Evolutionary conservation across 1,140 invertebrate genomes (phyloP), one percentile per base, ranked within the genome.

Genomic region (Cryptotermes secundus): DNA sequence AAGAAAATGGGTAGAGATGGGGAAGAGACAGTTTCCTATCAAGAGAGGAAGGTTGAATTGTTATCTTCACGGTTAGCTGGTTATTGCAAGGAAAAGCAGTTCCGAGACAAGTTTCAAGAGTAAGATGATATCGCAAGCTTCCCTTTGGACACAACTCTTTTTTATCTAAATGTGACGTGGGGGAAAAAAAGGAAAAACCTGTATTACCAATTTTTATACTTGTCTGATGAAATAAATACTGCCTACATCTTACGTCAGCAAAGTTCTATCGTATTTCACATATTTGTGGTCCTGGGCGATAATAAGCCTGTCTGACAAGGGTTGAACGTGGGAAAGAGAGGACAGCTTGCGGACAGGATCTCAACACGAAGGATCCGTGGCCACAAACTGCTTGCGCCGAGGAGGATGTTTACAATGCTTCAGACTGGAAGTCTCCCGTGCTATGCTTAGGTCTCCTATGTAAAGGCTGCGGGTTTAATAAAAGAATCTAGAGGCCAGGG

Each of bases 61-160:
- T 72, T 72, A 31, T 72, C 59, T 72, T 72, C 59, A 72, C 59
- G 59, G 4, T 72, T 31, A n/a, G 59, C 10, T 72, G 59, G 59
- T 72, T 72, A 72, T 72, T 31, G 59, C 26, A 31, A 72, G 3
- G 59, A n/a, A n/a, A 19, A n/a, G 59, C 59, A 10, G 59, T 72
- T 31, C 3, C 26, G 1, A 59, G 9, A 59, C 19, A 59, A 59
- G 53, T 59, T 59, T 22, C 12, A 19, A 1, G 19, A 49, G 45
- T 19, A n/a, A 72, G 26, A 72, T 72, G 59, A 26, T 72, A 72
- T 72, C 59, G 59, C 31, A 7, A 72, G 59, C 59, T 31, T n/a
- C 9, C n/a, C 59, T 72, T 72, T 72, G 59, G 59, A 72, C 59
- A 72, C 59, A 72, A 72, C 59, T 31, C 31, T 72, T 72, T 72